phyloP scores from a whole-genome alignment of 2,888 invertebrate species.

The Tipula vernalis region DNA sequence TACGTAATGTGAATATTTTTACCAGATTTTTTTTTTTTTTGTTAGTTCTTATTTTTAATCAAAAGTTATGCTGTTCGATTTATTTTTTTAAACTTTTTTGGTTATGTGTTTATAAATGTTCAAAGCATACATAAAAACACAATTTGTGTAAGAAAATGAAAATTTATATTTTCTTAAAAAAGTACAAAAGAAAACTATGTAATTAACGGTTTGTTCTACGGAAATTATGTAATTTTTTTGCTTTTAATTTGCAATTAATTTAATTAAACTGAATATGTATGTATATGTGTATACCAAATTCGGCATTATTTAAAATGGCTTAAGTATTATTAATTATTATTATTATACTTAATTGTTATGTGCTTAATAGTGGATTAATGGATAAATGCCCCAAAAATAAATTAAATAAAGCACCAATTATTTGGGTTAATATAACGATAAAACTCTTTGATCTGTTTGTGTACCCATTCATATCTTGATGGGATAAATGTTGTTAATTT shows the following conservation, averaged over 20 bases:
- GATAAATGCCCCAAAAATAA: too few species aligned
- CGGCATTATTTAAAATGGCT: not conserved
- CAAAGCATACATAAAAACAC: not conserved
- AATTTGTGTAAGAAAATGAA: not conserved
- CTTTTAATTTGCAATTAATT: not conserved
- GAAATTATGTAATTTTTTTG: not conserved
- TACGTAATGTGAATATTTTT: not conserved
- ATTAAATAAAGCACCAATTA: too few species aligned
- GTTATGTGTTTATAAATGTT: not conserved
- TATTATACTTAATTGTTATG: not conserved
- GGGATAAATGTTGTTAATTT: too few species aligned
- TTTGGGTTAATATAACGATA: too few species aligned
- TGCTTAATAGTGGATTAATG: too few species aligned
- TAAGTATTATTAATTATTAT: not conserved
- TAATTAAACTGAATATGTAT: not conserved
- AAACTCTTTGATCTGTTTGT: too few species aligned
- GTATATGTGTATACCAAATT: not conserved
- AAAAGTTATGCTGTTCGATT: not conserved
- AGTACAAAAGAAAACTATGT: not conserved
- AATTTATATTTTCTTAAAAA: not conserved
- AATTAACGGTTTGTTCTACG: not conserved
- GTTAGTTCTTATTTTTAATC: not conserved
- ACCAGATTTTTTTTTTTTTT: not conserved
- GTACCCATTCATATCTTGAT: too few species aligned
- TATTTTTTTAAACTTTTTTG: not conserved